Base-by-base conservation (phyloP, 2,888 invertebrate genomes). In the Octonoba sinensis region DNA sequence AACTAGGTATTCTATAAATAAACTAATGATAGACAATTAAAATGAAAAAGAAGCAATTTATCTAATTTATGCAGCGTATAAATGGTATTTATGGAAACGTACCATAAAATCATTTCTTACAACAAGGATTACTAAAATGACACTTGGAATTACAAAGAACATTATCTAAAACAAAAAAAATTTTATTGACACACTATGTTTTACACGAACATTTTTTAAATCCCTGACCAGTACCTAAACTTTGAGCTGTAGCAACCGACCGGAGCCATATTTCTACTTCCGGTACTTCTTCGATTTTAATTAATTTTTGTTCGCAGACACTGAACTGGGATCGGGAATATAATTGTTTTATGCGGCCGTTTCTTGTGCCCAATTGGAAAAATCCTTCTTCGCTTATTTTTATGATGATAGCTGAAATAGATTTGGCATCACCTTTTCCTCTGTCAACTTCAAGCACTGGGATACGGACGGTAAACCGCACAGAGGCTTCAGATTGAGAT, bases 301-400 rank as follows among this genome's bases (percentile, higher is more conserved):
- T 76, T 76, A 76, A 69, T 69, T 76, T 76, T 76, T 76, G 62
- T 69, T 76, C 69, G 44, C 76, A 76, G 76, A 76, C 77, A 70
- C 70, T 77, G 70, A 70, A 77, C 62, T 77, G 77, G 70, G 70
- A 77, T 77, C 70, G 56, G 77, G 77, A 77, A 77, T 77, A 77
- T 77, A 77, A 62, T 64, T 77, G 77, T 77, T 77, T 77, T 73
- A 73, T 64, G 73, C n/a, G n/a, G n/a, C n/a, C n/a, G n/a, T n/a
- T n/a, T n/a, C n/a, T n/a, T n/a, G n/a, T n/a, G n/a, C n/a, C n/a
- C n/a, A n/a, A n/a, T n/a, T n/a, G n/a, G n/a, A n/a, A n/a, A n/a
- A n/a, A n/a, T n/a, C n/a, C n/a, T 46, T 47, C 47, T 69, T 69
- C 57, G 71, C 27, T 72, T 72, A 72, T 72, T 72, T 51, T 72